Evolutionary conservation across 2,113 vertebrate genomes (phyloP), one percentile per base, ranked within the genome.

Genomic region (Natator depressus): DNA sequence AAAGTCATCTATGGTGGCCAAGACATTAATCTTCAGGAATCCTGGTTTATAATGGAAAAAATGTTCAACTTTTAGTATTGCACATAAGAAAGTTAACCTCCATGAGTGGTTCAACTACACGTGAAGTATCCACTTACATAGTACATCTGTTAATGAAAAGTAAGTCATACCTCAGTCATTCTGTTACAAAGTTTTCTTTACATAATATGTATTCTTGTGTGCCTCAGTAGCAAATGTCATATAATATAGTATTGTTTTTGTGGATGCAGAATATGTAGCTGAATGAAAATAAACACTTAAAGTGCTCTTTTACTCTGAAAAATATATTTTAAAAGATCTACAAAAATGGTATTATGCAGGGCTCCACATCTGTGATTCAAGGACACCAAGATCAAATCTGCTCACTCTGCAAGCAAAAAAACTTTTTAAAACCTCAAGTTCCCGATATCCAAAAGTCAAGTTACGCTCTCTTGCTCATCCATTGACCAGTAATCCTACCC

Each of bases 71-170:
- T 87, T 84, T 85, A 35, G 24, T 75, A 12, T 47, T 50, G 6
- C 62, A 16, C 25, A 29, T 4, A 13, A 25, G 0, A 2, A 51
- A 10, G 0, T 0, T 2, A 59, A 59, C 11, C 57, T 59, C 57
- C 57, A 16, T 0, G 0, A 86, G 11, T 19, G 78, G 59, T 42
- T 50, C 72, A 72, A 65, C 11, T 76, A 76, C 82, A 88, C 27
- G 6, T 31, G 57, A 80, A 59, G 6, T 65, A 65, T 29, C 8
- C 22, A 25, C 57, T 29, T 59, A 59, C 6, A 27, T 31, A 59
- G 57, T 31, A 51, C 0, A 0, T 19, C 69, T 62, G 46, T 51
- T 27, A 89, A n/a, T 27, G 57, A 29, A 59, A 59, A 59, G 19
- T 2, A 59, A 59, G 31, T 11, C 42, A 76, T 25, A 83, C 46